Evolutionary conservation across 2,113 vertebrate species (phyloP).

Genomic region (Sterrhoptilus dennistouni): DNA sequence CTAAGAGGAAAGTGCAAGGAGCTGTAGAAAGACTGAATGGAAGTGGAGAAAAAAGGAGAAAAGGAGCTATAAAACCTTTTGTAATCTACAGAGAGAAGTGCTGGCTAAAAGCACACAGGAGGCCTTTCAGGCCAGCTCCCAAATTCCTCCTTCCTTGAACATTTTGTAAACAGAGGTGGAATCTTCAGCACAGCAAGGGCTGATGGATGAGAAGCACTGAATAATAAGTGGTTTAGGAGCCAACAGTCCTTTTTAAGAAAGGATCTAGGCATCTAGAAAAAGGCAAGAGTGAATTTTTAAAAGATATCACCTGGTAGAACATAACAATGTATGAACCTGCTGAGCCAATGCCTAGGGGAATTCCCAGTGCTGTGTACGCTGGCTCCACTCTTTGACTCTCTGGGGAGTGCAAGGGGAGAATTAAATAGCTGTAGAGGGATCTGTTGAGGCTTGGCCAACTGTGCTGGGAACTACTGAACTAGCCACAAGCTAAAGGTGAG

Average conservation of each 20-base stretch:
- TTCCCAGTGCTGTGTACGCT: not conserved
- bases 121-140: slow-evolving; percentile 3
- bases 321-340: not conserved
- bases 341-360: not conserved
- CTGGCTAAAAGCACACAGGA: not conserved
- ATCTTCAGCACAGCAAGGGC: not conserved
- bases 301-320: not conserved
- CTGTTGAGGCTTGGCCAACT: not conserved
- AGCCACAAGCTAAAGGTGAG: not conserved
- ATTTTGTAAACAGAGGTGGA: slow-evolving; percentile 32
- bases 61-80: slow-evolving; percentile 1
- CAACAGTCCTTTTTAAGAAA: not conserved
- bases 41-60: not conserved
- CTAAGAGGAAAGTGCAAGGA: not conserved
- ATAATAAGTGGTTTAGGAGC: not conserved
- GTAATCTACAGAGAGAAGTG: not conserved
- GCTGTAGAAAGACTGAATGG: not conserved
- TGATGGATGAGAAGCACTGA: slow-evolving; percentile 23
- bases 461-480: not conserved
- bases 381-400: not conserved
- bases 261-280: not conserved
- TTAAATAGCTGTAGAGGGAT: not conserved
- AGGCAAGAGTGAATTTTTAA: not conserved
- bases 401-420: not conserved
- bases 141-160: slow-evolving; percentile 46